Percentiles rank a stretch among this genome's conserved stretches.
Conservation (phyloP, 2,113 vertebrate genomes). For the Boulengeromyrus knoepffleri region DNA sequence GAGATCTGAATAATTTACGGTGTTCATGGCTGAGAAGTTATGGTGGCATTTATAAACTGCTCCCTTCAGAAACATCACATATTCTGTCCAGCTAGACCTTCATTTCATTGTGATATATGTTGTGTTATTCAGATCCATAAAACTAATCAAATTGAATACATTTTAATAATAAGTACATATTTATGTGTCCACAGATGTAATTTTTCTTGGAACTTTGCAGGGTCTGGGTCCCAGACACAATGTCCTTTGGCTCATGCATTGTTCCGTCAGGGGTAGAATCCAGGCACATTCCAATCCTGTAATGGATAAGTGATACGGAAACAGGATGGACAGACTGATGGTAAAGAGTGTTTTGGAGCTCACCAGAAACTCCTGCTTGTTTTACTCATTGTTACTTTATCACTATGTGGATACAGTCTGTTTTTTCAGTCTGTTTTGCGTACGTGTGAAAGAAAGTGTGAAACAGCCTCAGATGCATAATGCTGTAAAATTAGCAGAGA, state of each 20-base stretch:
- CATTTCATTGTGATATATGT: neutral
- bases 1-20: neutral
- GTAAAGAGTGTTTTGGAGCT: neutral
- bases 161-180: neutral
- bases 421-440: neutral
- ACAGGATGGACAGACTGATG: neutral
- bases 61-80: neutral
- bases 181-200: neutral
- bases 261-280: neutral
- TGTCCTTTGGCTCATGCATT: neutral
- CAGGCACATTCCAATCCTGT: neutral
- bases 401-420: neutral
- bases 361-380: neutral
- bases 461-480: neutral
- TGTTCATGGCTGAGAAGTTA: neutral
- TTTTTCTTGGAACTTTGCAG: neutral
- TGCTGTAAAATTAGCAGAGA: neutral
- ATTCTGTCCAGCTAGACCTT: neutral
- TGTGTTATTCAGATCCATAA: neutral
- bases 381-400: neutral
- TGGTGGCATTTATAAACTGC: neutral
- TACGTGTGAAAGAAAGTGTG: neutral
- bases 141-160: neutral
- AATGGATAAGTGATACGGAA: neutral
- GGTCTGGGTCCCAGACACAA: neutral